These are phyloP conservation scores for Thamnaconus septentrionalis DNA, from an alignment of 2,113 vertebrate species.

Conservation along the genomic window DNA sequence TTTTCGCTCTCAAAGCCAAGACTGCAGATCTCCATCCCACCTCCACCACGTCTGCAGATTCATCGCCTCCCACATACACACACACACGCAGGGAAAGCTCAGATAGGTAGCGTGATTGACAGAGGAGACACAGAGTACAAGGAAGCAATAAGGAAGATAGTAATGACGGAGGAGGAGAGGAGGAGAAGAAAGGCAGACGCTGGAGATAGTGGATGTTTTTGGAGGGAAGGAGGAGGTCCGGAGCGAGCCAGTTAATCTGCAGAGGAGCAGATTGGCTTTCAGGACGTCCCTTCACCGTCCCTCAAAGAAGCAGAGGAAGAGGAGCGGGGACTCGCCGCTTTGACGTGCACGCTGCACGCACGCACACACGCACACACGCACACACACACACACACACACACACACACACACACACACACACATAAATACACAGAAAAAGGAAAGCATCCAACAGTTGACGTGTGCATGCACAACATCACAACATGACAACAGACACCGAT, in stretches of 20 bases:
- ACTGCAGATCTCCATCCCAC: constrained; percentile 15
- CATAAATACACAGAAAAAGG: constrained; percentile 18
- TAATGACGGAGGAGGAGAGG: not conserved
- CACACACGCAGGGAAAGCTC: constrained; percentile 11
- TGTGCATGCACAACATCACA: constrained; percentile 6
- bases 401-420: not conserved
- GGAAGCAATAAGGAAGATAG: constrained; percentile 39
- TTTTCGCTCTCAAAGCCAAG: constrained; percentile 36
- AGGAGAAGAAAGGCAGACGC: constrained; percentile 25
- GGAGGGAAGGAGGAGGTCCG: constrained; percentile 44
- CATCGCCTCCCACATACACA: constrained; percentile 45
- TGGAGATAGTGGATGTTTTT: constrained; percentile 60
- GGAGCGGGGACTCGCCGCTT: constrained; percentile 49
- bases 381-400: constrained; percentile 8
- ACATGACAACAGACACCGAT: not conserved
- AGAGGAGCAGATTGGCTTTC: constrained; percentile 66
- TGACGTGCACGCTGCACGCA: not conserved
- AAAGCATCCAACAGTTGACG: constrained; percentile 10
- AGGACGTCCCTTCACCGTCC: constrained; percentile 42
- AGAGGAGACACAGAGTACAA: constrained; percentile 23
- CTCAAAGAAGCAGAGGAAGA: constrained; percentile 61
- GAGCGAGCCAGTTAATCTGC: constrained; percentile 71
- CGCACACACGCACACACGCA: constrained; percentile 1
- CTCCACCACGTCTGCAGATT: constrained; percentile 29
- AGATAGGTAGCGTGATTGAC: constrained; percentile 53